Percentiles rank a stretch among this genome's conserved stretches.
These are phyloP conservation scores for Drosophila mercatorum DNA, from an alignment of 2,888 invertebrate species.

Conservation along the genomic window DNA sequence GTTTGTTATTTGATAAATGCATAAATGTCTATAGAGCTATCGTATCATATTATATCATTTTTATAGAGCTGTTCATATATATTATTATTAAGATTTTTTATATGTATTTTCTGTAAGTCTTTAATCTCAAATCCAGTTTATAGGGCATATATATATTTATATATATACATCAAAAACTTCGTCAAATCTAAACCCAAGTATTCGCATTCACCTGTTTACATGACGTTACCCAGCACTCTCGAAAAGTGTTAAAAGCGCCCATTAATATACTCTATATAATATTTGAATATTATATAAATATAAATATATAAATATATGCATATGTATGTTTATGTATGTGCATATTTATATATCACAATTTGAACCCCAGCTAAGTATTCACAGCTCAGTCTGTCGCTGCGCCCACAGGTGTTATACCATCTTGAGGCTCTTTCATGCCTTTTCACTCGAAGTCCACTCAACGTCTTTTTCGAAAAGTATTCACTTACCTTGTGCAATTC, in stretches of 20 bases:
- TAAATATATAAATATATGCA: not conserved
- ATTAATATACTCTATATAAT: not conserved
- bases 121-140: no score
- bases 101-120: no score
- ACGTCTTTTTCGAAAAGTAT: not conserved
- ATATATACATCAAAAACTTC: no score
- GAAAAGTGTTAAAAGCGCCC: not conserved
- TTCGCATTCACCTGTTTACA: not conserved
- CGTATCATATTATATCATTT: not conserved
- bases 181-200: no score
- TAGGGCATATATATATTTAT: no score
- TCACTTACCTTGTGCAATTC: slow-evolving; percentile 96
- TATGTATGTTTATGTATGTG: not conserved
- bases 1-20: not conserved
- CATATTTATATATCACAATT: not conserved
- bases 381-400: not conserved
- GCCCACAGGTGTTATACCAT: not conserved
- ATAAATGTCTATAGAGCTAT: not conserved
- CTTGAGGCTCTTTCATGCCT: no score
- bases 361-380: not conserved
- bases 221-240: not conserved
- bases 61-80: not conserved
- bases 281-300: not conserved
- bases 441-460: not conserved
- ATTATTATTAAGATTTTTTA: no score